Conservation (phyloP, 2,113 vertebrate species). For the Motacilla alba region DNA sequence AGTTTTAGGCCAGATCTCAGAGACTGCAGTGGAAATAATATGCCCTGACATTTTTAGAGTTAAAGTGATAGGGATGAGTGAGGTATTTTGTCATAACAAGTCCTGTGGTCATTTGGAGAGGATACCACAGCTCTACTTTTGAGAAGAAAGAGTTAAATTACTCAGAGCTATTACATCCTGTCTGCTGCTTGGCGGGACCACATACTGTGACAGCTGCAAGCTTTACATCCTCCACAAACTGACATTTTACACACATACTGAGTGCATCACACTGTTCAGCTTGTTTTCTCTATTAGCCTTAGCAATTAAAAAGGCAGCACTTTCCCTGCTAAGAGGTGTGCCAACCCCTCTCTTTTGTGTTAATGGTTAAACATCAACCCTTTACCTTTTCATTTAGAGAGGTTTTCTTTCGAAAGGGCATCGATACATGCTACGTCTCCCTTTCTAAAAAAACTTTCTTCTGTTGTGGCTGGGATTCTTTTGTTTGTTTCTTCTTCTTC, state of each 20-base stretch:
- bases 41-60: not conserved
- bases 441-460: not conserved
- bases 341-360: not conserved
- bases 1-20: not conserved
- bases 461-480: not conserved
- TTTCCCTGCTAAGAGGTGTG: not conserved
- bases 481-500: not conserved
- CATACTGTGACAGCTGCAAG: conserved; percentile 32
- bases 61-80: not conserved
- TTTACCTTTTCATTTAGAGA: conserved; percentile 2
- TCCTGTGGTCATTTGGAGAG: conserved; percentile 25
- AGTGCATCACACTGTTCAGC: conserved; percentile 30
- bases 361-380: conserved; percentile 1
- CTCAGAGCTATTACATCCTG: conserved; percentile 41
- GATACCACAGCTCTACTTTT: not conserved
- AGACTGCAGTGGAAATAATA: not conserved
- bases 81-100: not conserved
- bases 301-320: conserved; percentile 58
- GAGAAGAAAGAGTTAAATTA: conserved; percentile 58
- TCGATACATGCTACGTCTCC: not conserved
- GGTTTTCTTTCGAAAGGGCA: not conserved
- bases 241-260: conserved; percentile 49
- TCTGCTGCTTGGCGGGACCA: conserved; percentile 43
- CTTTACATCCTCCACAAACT: conserved; percentile 37
- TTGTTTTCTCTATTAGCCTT: conserved; percentile 18